Conservation (phyloP, 2,888 invertebrate species). For the Tenthredo notha region DNA sequence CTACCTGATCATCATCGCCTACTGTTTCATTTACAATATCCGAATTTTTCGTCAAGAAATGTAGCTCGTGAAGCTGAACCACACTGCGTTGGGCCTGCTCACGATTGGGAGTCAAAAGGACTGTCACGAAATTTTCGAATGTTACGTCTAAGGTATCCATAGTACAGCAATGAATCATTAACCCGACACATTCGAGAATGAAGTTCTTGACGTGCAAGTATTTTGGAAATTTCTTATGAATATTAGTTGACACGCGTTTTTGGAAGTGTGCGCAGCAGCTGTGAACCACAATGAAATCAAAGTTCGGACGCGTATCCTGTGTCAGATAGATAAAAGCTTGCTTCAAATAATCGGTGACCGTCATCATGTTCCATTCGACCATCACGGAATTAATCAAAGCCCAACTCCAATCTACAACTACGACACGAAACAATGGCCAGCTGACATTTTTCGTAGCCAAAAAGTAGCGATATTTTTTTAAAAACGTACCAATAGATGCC, state of each 20-base stretch:
- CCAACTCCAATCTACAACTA: too few species aligned
- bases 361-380: slow-evolving; percentile 1
- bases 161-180: neutral
- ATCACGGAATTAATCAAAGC: slow-evolving; percentile 25
- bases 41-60: too few species aligned
- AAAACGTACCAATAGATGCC: neutral
- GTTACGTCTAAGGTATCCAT: neutral
- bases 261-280: slow-evolving; percentile 26
- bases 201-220: neutral
- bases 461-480: slow-evolving; percentile 18
- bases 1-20: too few species aligned
- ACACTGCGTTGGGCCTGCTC: neutral
- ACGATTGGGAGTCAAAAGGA: neutral
- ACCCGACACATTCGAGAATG: too few species aligned
- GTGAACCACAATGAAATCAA: neutral
- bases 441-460: too few species aligned
- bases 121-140: neutral
- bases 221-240: neutral
- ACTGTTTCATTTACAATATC: too few species aligned
- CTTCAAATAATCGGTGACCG: slow-evolving; percentile 5
- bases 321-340: neutral
- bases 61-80: neutral
- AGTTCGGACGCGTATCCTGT: neutral
- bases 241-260: neutral
- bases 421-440: too few species aligned